Base-by-base conservation (phyloP, 2,797 vertebrate genomes). In the Cuniculus paca region DNA sequence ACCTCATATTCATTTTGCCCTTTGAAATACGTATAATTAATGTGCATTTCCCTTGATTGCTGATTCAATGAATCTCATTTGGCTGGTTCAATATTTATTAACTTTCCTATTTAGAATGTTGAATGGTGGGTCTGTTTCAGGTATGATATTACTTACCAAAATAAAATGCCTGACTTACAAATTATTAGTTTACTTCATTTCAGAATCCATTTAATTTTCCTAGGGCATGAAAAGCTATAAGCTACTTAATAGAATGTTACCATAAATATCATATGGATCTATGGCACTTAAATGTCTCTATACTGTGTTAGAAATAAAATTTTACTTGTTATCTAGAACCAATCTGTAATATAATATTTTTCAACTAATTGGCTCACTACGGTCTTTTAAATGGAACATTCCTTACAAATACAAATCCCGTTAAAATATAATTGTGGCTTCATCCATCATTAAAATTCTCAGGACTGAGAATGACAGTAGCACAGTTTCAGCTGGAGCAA, bases 51-150 rank as follows among this genome's bases (percentile, higher is more conserved):
- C 95, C 95, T 94, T 96, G 96, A 95, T 92, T 94, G 92, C 54
- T 90, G 39, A 94, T 97, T 97, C 90, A 96, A 98, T 97, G 97
- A 82, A 96, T 93, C 90, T 96, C 88, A 93, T 54, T 96, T 97
- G 48, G 2, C 5, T 94, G 82, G 91, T 98, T 98, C 91, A 94
- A 96, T 97, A 94, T 98, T 97, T 97, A 98, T 94, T 97, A 97
- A 98, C 97, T 98, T 98, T 97, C 77, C 95, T 95, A 93, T 65
- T 97, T 93, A 97, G 87, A 95, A 98, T 97, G 90, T 96, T 94
- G 97, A 97, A 91, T 97, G 81, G 11, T 98, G 11, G 96, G 79
- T 97, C 90, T 79, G 95, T 98, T 95, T 95, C 91, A 98, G 14
- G 63, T 98, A 65, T 92, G 93, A 96, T 90, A 96, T 83, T 97